Evolutionary conservation across 2,888 invertebrate species (phyloP), one percentile per base, ranked within the genome.

Genomic region (Taphrorychus bicolor): DNA sequence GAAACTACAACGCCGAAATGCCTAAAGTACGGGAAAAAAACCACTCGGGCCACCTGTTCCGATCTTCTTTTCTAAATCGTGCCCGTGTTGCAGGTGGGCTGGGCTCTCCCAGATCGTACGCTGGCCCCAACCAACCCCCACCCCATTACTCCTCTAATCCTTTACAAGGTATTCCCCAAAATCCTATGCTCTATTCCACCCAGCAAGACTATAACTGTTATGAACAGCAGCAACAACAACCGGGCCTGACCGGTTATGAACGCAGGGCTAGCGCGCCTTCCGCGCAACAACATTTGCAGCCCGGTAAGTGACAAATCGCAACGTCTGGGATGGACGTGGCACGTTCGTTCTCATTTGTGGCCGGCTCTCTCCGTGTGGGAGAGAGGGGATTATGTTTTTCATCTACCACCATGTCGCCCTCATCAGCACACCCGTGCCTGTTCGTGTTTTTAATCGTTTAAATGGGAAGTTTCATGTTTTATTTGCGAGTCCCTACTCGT

Each of bases 1-100:
- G 69, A 69, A 69, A 65, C 57, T 65, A 61, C 65, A 59, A 63
- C 52, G 24, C 11, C 45, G 51, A n/a, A n/a, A 5, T 24, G 19
- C 9, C 14, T n/a, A 69, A 64, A 69, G 60, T 64, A 64, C 59
- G 18, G 42, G 5, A 18, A 22, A 52, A 53, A 61, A 66, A 65
- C 66, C 65, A 65, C 62, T 53, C 49, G 59, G 54, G 45, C 40
- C 18, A 19, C 3, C 18, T 18, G 1, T 41, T 57, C 22, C 11
- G 17, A 5, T 48, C 22, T 14, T 48, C 24, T 14, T 24, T 63
- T 63, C 56, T 64, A 72, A 23, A 73, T 74, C 75, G 76, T 79
- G 78, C 78, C 78, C 81, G 78, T 85, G 83, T 86, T 86, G 77
- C 86, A 86, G 86, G 86, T 85, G 86, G 85, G 80, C 83, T 85